Conservation (phyloP, 2,888 invertebrate species). For the Thymelicus acteon region DNA sequence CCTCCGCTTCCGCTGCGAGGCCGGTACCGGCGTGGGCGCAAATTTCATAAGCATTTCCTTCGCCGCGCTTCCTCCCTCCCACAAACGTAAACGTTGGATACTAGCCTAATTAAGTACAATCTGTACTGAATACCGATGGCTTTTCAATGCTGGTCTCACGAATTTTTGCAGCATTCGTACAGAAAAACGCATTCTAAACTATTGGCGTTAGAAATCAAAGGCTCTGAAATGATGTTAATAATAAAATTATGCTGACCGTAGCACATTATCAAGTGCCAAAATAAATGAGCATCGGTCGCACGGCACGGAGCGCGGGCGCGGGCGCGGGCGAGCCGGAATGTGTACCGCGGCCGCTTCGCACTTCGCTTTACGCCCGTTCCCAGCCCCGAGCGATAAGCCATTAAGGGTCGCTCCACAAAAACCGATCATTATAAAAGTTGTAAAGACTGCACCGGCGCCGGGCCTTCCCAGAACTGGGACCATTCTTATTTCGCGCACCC, state of each 20-base stretch:
- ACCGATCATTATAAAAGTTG: conserved; percentile 80
- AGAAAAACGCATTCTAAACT: not conserved
- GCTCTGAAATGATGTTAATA: not conserved
- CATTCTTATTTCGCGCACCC: conserved; percentile 84
- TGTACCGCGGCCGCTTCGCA: conserved; percentile 46
- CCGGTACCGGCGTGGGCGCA: conserved; percentile 63
- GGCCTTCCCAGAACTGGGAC: conserved; percentile 80
- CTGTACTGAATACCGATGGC: not conserved
- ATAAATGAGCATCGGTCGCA: conserved; percentile 11
- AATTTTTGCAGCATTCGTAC: not conserved
- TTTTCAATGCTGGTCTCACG: not conserved
- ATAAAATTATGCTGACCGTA: not conserved
- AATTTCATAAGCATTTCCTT: conserved; percentile 77
- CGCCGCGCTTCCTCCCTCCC: conserved; percentile 66
- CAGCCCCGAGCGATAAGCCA: conserved; percentile 73
- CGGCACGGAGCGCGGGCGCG: conserved; percentile 33
- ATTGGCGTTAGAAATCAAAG: not conserved
- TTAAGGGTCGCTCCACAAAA: conserved; percentile 78
- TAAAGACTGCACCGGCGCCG: conserved; percentile 81
- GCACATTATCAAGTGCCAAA: not conserved
- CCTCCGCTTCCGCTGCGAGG: conserved; percentile 71
- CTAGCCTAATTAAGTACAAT: conserved; percentile 21
- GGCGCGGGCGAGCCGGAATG: conserved; percentile 47
- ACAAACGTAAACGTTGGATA: conserved; percentile 35
- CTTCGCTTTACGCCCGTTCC: conserved; percentile 58